These are phyloP conservation scores for Peromyscus aztecus DNA, from an alignment of 2,797 vertebrate species.

Conservation along the genomic window DNA sequence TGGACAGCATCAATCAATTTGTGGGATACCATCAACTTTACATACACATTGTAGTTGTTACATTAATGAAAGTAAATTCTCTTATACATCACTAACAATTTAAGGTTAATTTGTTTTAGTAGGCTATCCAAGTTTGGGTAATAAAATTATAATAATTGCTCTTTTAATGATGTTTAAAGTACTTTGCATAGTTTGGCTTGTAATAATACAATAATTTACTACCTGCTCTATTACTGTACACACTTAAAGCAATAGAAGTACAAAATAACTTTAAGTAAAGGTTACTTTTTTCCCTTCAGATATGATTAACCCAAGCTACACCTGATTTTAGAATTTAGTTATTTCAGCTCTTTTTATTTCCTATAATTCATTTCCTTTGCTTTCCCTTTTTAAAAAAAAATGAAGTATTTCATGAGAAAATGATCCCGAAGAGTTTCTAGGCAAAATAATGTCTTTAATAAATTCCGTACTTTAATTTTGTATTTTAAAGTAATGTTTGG, in stretches of 20 bases:
- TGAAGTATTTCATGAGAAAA: background rate
- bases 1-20: background rate
- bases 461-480: background rate
- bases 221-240: background rate
- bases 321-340: background rate
- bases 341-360: background rate
- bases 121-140: background rate
- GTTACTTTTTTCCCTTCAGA: background rate
- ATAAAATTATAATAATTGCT: conserved; percentile 54
- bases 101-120: conserved; percentile 44
- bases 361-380: background rate
- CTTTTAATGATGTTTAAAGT: conserved; percentile 51
- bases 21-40: background rate
- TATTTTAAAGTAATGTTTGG: background rate
- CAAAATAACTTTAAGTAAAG: conserved; percentile 57
- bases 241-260: conserved; percentile 11
- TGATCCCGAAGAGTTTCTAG: background rate
- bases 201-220: conserved; percentile 53
- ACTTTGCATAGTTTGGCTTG: conserved; percentile 40
- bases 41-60: background rate
- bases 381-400: conserved; percentile 27
- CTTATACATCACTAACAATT: conserved; percentile 18
- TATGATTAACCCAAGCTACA: background rate
- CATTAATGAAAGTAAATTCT: conserved; percentile 23
- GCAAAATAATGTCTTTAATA: background rate